Evolutionary conservation across 2,113 vertebrate species (phyloP), one percentile per base, ranked within the genome.

Genomic region (Ranitomeya imitator): DNA sequence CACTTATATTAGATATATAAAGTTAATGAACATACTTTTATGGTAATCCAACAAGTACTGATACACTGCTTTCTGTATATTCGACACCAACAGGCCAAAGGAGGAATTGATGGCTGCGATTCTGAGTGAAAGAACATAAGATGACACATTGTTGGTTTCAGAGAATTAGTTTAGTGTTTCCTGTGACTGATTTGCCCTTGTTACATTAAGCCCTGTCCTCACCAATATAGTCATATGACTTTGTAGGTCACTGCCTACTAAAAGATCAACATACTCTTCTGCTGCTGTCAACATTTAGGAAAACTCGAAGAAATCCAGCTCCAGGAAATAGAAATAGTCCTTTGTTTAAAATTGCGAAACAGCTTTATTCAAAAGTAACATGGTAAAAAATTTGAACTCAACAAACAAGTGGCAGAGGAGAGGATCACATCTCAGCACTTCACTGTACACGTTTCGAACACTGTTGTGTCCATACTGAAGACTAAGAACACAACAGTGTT

Each of bases 21-120:
- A 74, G 13, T 45, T 18, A 74, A 65, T 10, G 6, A 59, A 80
- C 78, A 6, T 52, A 80, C 78, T 1, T 60, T 15, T 57, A n/a
- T 80, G 78, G 54, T 80, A 80, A 59, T 31, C 15, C 54, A 80
- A 18, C 54, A 80, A n/a, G 78, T 80, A 80, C 14, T 80, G n/a
- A 80, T 80, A 80, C 9, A 60, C 14, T 31, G 78, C 78, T 9
- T 26, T 80, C 14, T 80, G 78, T 14, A 80, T 80, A 18, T 26
- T 31, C 21, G 78, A 9, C 2, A 10, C 59, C n/a, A 80, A 18
- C 13, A 80, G 78, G 13, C 23, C 15, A 57, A 31, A 80, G 57
- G 19, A 59, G 54, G 54, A 26, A 59, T 80, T 57, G 14, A 80
- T 7, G 8, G 78, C 60, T 80, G 54, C 8, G 2, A 80, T 59